A percentile compares a stretch with the other conserved stretches of the same genome.
Conservation (phyloP, 2,113 vertebrate species). For the Pygoscelis adeliae region DNA sequence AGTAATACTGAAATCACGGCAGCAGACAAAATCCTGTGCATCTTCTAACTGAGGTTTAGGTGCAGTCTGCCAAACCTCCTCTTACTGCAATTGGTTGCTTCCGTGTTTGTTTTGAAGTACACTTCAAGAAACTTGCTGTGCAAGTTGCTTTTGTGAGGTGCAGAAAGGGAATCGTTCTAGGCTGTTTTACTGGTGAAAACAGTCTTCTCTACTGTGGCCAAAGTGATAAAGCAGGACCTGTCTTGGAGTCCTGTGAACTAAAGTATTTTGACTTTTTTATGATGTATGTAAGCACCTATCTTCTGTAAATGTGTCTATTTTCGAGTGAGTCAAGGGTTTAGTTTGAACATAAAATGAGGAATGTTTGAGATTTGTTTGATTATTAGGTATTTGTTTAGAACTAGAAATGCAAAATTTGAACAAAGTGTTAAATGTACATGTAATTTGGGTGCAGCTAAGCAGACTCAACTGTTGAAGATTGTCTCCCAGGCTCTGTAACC, state of each 20-base stretch:
- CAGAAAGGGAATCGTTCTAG: neutral
- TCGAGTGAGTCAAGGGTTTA: neutral
- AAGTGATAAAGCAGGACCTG: neutral
- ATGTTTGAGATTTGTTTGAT: neutral
- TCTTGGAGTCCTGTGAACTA: neutral
- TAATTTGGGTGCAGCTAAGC: neutral
- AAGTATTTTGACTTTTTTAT: neutral
- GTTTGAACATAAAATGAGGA: neutral
- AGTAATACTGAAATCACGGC: neutral
- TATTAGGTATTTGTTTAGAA: neutral
- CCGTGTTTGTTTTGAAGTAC: neutral
- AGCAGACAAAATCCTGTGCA: neutral
- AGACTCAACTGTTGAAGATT: neutral
- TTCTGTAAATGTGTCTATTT: neutral
- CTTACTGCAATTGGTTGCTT: neutral
- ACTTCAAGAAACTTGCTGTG: neutral
- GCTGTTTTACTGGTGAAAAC: neutral
- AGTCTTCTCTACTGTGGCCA: neutral
- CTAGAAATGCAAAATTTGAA: neutral
- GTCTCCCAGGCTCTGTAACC: neutral
- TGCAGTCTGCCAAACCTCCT: neutral
- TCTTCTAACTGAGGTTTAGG: neutral
- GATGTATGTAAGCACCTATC: neutral
- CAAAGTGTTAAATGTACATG: neutral
- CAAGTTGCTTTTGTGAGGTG: neutral